Evolutionary conservation across 2,113 vertebrate genomes (phyloP).

Genomic region (Leucoraja erinaceus): DNA sequence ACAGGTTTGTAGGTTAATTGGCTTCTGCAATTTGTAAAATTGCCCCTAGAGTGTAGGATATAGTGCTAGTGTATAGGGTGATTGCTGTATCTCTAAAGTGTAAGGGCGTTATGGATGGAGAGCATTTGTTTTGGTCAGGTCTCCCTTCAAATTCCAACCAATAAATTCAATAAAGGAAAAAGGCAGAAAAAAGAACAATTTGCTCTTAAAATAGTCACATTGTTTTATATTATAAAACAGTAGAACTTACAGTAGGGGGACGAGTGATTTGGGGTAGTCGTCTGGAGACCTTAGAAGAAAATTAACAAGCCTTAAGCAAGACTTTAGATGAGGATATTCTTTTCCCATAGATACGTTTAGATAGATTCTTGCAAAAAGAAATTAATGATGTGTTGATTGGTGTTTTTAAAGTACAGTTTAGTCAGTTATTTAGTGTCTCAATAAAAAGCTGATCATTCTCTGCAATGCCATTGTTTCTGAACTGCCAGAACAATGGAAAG

Average conservation of each 20-base stretch:
- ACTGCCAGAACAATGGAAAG: neutral
- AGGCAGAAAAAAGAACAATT: neutral
- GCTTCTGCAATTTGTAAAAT: no score
- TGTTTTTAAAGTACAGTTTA: neutral
- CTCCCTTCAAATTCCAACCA: constrained; percentile 22
- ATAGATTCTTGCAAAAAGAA: neutral
- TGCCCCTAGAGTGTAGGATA: no score
- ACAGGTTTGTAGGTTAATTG: no score
- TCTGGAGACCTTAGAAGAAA: neutral
- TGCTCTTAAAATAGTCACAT: constrained; percentile 17
- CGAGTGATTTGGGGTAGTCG: neutral
- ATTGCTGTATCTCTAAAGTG: no score
- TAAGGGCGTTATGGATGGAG: no score
- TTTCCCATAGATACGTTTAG: neutral
- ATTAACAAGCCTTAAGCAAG: constrained; percentile 24
- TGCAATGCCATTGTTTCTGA: neutral
- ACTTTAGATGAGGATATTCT: constrained; percentile 7
- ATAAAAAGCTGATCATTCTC: neutral
- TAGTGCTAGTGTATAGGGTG: no score
- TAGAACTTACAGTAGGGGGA: neutral
- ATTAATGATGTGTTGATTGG: neutral
- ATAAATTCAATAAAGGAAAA: neutral
- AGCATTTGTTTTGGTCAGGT: neutral
- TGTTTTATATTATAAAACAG: neutral
- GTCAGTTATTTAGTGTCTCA: neutral